Evolutionary conservation across 1,140 invertebrate genomes (phyloP), one percentile per base, ranked within the genome.

Genomic region (Subanguina moxae): DNA sequence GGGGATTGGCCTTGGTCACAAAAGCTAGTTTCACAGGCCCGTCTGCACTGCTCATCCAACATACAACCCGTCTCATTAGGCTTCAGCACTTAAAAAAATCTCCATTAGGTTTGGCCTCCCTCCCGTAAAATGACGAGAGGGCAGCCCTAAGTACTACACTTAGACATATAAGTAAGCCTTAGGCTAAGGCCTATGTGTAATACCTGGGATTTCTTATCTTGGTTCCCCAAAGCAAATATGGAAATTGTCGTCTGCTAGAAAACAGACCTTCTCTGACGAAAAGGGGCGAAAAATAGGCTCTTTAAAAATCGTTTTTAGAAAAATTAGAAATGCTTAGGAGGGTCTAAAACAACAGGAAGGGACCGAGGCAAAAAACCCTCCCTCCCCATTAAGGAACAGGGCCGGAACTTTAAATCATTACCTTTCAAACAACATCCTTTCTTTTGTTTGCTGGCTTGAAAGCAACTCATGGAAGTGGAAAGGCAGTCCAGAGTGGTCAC

Each of bases 11-110:
- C 57, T 28, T 57, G 28, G 52, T 79, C 73, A 57, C 76, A 78
- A 46, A 77, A 70, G 17, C 76, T 78, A 19, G 74, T 68, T 21
- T 73, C 73, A 59, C 76, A 78, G 28, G 76, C 76, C 57, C 75
- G 27, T 43, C 67, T 71, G 61, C 76, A 78, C 63, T 78, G 76
- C 27, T 78, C 76, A 19, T 78, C 72, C 21, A 78, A 57, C 23
- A 78, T 25, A 61, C 76, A 78, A 48, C 72, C 74, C 0, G 76
- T 78, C 67, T 78, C 76, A 61, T 78, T 78, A 21, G 76, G 76
- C 66, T 77, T 76, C 19, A 77, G 57, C 9, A 71, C 75, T 77
- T 23, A 1, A 64, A 25, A 28, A 21, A n/a, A 30, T 42, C 62
- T 42, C n/a, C n/a, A n/a, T n/a, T n/a, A n/a, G n/a, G n/a, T n/a